Percentiles rank a stretch among this genome's conserved stretches.
Evolutionary conservation across 1,140 invertebrate species (phyloP).

Genomic region (Drosophila serrata): DNA sequence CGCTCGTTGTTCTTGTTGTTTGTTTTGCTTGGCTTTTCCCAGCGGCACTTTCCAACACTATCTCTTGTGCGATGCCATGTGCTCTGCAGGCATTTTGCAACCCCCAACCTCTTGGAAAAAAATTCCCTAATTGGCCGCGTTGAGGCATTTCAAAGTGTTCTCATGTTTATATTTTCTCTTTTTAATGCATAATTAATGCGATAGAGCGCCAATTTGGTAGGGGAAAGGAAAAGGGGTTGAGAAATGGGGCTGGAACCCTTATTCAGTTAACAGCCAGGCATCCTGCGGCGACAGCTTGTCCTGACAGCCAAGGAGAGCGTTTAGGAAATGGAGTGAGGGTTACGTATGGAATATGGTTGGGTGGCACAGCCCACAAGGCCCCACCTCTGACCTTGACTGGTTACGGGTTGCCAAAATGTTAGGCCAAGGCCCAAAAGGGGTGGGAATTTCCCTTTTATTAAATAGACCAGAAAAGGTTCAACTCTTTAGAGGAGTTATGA

Average conservation of each 20-base stretch:
- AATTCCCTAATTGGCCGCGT: constrained; percentile 54
- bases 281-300: constrained; percentile 24
- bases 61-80: constrained; percentile 47
- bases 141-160: constrained; percentile 45
- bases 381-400: constrained; percentile 37
- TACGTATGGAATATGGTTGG: background rate
- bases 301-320: constrained; percentile 12
- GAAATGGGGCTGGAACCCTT: constrained; percentile 1
- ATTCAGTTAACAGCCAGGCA: constrained; percentile 19
- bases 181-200: constrained; percentile 60
- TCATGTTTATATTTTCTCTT: constrained; percentile 53
- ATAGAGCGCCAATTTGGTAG: constrained; percentile 24
- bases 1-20: constrained; percentile 54
- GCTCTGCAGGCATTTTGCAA: constrained; percentile 38
- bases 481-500: background rate
- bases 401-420: constrained; percentile 16
- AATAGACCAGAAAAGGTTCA: background rate
- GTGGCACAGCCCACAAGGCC: background rate
- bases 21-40: constrained; percentile 25
- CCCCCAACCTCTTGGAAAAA: background rate
- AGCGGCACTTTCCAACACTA: constrained; percentile 61
- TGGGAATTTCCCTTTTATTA: constrained; percentile 2
- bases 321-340: constrained; percentile 2
- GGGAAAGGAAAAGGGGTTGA: background rate
- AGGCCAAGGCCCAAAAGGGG: background rate